A percentile compares a stretch with the other conserved stretches of the same genome.
phyloP scores from a whole-genome alignment of 2,113 vertebrate species.

The Cisticola juncidis region DNA sequence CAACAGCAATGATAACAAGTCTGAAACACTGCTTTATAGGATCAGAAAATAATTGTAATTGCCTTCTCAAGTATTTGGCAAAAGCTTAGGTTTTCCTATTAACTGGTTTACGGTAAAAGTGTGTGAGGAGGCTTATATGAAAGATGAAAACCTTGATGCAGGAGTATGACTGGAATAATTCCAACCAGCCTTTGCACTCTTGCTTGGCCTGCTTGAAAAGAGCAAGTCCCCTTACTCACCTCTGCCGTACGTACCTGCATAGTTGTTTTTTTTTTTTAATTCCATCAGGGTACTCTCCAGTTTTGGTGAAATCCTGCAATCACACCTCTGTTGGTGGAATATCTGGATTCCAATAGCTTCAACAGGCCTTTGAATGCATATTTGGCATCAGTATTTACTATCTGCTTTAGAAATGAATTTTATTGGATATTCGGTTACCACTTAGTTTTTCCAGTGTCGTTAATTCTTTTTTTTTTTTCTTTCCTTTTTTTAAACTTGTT shows the following conservation, averaged over 20 bases:
- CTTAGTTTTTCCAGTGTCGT: not conserved
- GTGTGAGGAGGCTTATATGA: not conserved
- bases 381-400: not conserved
- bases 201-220: not conserved
- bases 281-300: not conserved
- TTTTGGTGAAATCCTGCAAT: not conserved
- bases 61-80: not conserved
- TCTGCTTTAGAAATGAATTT: not conserved
- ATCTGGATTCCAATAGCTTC: not conserved
- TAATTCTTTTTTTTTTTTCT: not conserved
- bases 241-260: not conserved
- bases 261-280: not conserved
- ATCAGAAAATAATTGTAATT: not conserved
- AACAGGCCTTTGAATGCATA: not conserved
- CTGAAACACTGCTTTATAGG: not conserved
- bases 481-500: not conserved
- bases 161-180: not conserved
- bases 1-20: not conserved
- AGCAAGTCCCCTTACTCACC: not conserved
- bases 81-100: not conserved
- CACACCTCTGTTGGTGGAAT: not conserved
- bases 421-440: not conserved
- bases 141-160: not conserved
- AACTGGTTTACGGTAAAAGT: not conserved
- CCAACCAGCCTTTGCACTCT: not conserved